These are phyloP conservation scores for Sandelia bainsii DNA, from an alignment of 2,797 vertebrate genomes.

Conservation along the genomic window DNA sequence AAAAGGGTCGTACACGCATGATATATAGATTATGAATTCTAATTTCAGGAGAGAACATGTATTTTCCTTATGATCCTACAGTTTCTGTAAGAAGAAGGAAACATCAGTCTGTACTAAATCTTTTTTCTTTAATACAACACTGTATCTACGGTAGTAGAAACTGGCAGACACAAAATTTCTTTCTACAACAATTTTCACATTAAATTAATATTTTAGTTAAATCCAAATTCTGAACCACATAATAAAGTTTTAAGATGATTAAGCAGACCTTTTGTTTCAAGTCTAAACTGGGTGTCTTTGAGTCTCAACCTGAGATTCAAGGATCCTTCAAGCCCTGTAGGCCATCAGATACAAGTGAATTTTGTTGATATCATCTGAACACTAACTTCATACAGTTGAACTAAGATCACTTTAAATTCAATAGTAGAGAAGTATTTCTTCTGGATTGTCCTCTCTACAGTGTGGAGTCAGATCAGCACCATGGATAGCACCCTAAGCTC, in stretches of 20 bases:
- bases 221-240: background rate
- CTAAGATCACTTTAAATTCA: too few species aligned
- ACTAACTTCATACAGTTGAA: background rate
- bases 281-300: background rate
- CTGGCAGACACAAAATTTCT: background rate
- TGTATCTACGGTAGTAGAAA: background rate
- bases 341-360: too few species aligned
- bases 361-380: too few species aligned
- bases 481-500: slow-evolving; percentile 33
- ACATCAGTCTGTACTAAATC: background rate
- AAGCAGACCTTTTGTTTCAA: background rate
- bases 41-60: slow-evolving; percentile 22
- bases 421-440: too few species aligned
- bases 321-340: too few species aligned
- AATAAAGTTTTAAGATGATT: background rate
- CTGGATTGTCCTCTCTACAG: too few species aligned
- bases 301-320: too few species aligned
- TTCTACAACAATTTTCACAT: background rate
- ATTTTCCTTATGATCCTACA: background rate
- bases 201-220: background rate
- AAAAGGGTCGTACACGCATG: background rate
- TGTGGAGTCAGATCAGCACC: slow-evolving; percentile 42
- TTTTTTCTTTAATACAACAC: too few species aligned
- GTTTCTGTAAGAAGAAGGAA: background rate
- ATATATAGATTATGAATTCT: slow-evolving; percentile 16